Evolutionary conservation across 2,888 invertebrate genomes (phyloP), one percentile per base, ranked within the genome.

Genomic region (Rhodophaea formosa): DNA sequence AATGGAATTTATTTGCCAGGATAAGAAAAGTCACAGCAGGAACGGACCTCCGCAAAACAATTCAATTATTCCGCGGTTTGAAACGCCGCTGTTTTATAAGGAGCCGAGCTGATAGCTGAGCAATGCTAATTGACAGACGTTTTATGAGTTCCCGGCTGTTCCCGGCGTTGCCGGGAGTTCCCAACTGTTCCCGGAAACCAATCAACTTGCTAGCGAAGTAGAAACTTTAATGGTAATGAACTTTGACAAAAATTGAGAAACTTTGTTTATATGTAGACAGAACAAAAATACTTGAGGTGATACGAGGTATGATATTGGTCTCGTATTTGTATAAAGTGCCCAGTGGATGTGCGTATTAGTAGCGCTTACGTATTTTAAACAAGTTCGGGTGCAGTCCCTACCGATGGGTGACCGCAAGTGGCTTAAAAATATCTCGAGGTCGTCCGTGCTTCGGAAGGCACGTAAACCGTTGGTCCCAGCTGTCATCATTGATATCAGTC

Each of bases 61-160:
- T 51, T 51, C 51, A 51, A 51, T 51, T 51, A 51, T 51, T 17
- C 51, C 51, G 16, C 35, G 17, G 51, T 51, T 51, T 51, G 35
- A 51, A 51, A 51, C 17, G 35, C 32, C 51, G 51, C 51, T 35
- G 35, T 51, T 51, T 51, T 51, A 51, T 51, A 51, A 51, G 49
- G 35, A 35, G 35, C 17, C 17, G 51, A 51, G 51, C 12, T 51
- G 51, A 51, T 51, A 17, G 51, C 51, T 51, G 51, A 15, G 51
- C 15, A 51, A 51, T 17, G 35, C 35, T 51, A 51, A 51, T 51
- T 51, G 51, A 51, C 51, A 51, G 51, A 12, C 35, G 17, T 14
- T 51, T 51, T 17, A 51, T 51, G 35, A 51, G 51, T 35, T 51
- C 35, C 17, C 3, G 39, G 12, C 23, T 3, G 23, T 23, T 23